Evolutionary conservation across 2,888 invertebrate species (phyloP).

Genomic region (Apamea epomidion): DNA sequence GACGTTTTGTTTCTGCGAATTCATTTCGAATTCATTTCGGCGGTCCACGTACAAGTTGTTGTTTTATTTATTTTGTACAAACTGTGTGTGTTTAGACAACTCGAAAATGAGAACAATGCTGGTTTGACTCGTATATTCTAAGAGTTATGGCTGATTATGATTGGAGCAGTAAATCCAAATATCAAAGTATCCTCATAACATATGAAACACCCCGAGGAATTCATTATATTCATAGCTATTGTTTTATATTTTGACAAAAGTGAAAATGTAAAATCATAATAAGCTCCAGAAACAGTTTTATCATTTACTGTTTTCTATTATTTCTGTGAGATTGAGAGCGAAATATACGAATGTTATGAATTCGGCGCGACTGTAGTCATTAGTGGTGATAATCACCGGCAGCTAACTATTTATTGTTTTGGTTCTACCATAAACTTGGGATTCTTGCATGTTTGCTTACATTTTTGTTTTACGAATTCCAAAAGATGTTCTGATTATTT

Average conservation of each 20-base stretch:
- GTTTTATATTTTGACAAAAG: conserved; percentile 60
- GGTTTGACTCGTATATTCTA: conserved; percentile 15
- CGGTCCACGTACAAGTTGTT: conserved; percentile 26
- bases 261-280: conserved; percentile 55
- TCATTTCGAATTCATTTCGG: conserved; percentile 47
- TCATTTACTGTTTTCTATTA: conserved; percentile 37
- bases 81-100: conserved; percentile 45
- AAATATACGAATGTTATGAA: conserved; percentile 52
- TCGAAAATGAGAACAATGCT: conserved; percentile 42
- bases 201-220: conserved; percentile 26
- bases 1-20: conserved; percentile 65
- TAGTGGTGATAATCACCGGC: conserved; percentile 60
- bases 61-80: conserved; percentile 32
- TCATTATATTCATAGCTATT: conserved; percentile 30
- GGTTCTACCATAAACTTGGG: conserved; percentile 38
- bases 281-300: conserved; percentile 43
- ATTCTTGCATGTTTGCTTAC: conserved; percentile 30
- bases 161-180: conserved; percentile 27
- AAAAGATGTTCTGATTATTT: conserved; percentile 2
- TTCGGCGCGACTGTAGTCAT: conserved; percentile 43
- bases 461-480: conserved; percentile 30
- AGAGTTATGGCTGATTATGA: conserved; percentile 46
- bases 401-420: conserved; percentile 51
- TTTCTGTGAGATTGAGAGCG: conserved; percentile 17
- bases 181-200: conserved; percentile 26